phyloP scores from a whole-genome alignment of 2,113 vertebrate species.

The Brachirus orientalis region DNA sequence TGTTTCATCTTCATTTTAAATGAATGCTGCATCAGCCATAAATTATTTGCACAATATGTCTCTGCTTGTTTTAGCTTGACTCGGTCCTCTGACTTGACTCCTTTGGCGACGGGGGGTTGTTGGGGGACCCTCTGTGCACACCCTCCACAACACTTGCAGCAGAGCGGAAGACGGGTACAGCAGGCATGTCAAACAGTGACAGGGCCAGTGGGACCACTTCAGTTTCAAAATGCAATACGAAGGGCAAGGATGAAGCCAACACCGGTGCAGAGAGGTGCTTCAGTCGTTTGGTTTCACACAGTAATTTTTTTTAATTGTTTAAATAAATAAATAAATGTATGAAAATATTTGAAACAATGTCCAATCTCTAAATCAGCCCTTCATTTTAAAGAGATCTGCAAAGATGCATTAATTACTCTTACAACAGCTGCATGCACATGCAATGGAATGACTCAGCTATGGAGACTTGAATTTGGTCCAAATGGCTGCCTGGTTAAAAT shows the following conservation, averaged over 20 bases:
- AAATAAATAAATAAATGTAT: constrained; percentile 29
- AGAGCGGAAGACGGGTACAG: constrained; percentile 73
- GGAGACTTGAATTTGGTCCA: constrained; percentile 36
- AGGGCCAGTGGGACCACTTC: constrained; percentile 64
- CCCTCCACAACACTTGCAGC: constrained; percentile 73
- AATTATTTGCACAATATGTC: constrained; percentile 73
- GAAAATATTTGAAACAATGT: constrained; percentile 7
- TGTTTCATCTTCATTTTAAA: constrained; percentile 70
- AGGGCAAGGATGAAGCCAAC: constrained; percentile 49
- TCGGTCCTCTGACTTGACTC: constrained; percentile 71
- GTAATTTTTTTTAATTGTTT: constrained; percentile 20
- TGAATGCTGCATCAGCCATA: constrained; percentile 69
- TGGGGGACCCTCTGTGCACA: constrained; percentile 54
- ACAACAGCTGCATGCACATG: constrained; percentile 57
- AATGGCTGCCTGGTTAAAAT: constrained; percentile 32
- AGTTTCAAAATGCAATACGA: constrained; percentile 31
- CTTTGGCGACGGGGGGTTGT: constrained; percentile 55
- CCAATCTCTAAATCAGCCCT: constrained; percentile 31
- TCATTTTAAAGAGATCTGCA: constrained; percentile 40
- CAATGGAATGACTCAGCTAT: constrained; percentile 62
- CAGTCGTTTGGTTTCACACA: constrained; percentile 5
- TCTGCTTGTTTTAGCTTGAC: constrained; percentile 59
- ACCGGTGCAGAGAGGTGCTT: constrained; percentile 12
- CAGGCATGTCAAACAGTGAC: constrained; percentile 73
- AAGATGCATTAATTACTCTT: constrained; percentile 64